Percentiles rank a stretch among this genome's conserved stretches.
phyloP scores from a whole-genome alignment of 2,113 vertebrate genomes.

The Tautogolabrus adspersus region DNA sequence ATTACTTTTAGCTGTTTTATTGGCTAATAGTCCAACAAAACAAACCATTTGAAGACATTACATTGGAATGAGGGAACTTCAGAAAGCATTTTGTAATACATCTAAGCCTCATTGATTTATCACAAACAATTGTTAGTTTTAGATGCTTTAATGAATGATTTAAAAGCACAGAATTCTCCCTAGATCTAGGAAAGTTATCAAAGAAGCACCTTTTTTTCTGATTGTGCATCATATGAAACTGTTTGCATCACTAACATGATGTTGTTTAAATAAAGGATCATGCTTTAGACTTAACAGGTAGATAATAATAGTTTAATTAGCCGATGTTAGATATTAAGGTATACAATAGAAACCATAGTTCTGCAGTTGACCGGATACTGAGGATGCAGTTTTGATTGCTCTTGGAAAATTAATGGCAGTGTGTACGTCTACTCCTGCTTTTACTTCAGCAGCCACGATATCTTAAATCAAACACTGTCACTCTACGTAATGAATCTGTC shows the following conservation, averaged over 20 bases:
- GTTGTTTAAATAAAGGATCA: constrained; percentile 15
- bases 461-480: constrained; percentile 76
- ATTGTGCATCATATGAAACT: neutral
- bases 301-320: constrained; percentile 35
- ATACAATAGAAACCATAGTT: constrained; percentile 36
- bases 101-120: neutral
- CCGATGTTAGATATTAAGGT: constrained; percentile 13
- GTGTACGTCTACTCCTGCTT: constrained; percentile 31
- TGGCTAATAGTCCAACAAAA: neutral
- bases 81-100: neutral
- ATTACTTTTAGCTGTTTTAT: neutral
- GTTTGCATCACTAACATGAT: neutral
- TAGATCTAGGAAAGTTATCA: neutral
- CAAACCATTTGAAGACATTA: neutral
- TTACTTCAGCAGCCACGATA: constrained; percentile 52
- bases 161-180: neutral
- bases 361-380: constrained; percentile 8
- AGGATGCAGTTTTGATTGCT: constrained; percentile 60
- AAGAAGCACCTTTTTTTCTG: neutral
- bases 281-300: too few species aligned
- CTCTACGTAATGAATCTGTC: constrained; percentile 78
- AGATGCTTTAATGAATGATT: neutral
- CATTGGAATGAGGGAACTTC: neutral
- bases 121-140: neutral
- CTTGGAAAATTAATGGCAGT: constrained; percentile 51